Percentiles rank a stretch among this genome's conserved stretches.
Evolutionary conservation across 2,888 invertebrate species (phyloP).

Genomic region (Dascillus cervinus): DNA sequence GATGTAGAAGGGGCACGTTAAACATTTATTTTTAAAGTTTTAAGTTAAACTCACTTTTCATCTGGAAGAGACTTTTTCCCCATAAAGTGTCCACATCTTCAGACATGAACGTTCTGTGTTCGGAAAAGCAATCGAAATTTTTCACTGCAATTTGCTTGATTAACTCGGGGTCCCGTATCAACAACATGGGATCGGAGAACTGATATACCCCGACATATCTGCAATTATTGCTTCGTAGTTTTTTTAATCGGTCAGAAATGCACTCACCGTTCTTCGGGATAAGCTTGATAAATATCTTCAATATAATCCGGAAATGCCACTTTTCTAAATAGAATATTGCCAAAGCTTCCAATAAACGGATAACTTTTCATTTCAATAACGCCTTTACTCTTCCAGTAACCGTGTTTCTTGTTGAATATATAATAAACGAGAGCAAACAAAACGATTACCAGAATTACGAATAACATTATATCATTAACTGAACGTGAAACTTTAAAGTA

Average conservation of each 20-base stretch:
- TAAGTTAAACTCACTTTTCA: constrained; percentile 9
- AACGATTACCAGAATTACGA: too few species aligned
- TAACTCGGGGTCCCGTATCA: constrained; percentile 46
- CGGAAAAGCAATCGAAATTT: constrained; percentile 50
- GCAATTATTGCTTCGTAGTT: constrained; percentile 2
- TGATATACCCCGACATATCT: constrained; percentile 14
- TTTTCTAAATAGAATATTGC: constrained; percentile 1
- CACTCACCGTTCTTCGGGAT: constrained; percentile 4
- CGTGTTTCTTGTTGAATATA: too few species aligned
- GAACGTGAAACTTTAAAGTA: too few species aligned
- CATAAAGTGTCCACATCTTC: constrained; percentile 41
- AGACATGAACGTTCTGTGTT: constrained; percentile 21
- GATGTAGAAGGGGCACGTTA: too few species aligned
- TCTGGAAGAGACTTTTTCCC: constrained; percentile 29
- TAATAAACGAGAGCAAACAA: too few species aligned
- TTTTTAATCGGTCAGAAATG: neutral
- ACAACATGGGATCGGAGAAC: constrained; percentile 36
- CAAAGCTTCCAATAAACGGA: constrained; percentile 39
- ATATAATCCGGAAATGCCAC: constrained; percentile 5
- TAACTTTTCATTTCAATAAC: constrained; percentile 20
- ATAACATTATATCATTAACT: too few species aligned
- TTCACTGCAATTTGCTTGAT: constrained; percentile 47
- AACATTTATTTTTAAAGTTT: neutral
- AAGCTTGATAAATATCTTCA: constrained; percentile 5
- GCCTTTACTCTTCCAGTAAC: constrained; percentile 7